Evolutionary conservation across 92 coral and sea anemone species (phyloP).

Genomic region (Siderastrea radians): DNA sequence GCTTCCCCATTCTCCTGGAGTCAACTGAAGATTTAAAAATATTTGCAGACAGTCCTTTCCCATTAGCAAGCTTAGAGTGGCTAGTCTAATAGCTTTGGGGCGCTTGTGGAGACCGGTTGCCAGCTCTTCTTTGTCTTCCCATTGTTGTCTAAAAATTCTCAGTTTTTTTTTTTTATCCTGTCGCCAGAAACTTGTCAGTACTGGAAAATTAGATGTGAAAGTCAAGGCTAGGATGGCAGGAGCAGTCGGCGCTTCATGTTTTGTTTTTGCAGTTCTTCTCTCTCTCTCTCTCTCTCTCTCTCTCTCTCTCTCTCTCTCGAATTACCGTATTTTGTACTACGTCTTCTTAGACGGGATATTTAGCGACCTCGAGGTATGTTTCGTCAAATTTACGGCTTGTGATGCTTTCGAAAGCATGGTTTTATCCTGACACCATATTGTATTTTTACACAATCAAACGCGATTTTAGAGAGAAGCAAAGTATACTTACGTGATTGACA

Average conservation of each 20-base stretch:
- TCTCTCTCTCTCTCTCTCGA: no score
- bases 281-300: no score
- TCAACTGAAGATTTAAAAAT: constrained; percentile 38
- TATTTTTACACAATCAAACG: background rate
- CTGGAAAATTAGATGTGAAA: constrained; percentile 32
- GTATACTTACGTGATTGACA: background rate
- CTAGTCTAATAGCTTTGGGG: constrained; percentile 40
- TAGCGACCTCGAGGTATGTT: background rate
- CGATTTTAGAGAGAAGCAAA: background rate
- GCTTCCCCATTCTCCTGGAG: constrained; percentile 27
- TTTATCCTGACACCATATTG: background rate
- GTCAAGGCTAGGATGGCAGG: background rate
- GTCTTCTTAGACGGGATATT: background rate
- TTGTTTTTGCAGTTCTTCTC: no score
- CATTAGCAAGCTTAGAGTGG: constrained; percentile 58
- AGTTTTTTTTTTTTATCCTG: constrained; percentile 19
- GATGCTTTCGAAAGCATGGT: background rate
- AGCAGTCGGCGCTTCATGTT: no score
- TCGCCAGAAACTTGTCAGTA: constrained; percentile 29
- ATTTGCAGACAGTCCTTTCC: constrained; percentile 67
- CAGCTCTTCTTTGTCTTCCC: constrained; percentile 23
- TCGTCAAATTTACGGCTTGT: background rate
- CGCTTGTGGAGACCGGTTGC: constrained; percentile 45
- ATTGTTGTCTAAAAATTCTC: constrained; percentile 6
- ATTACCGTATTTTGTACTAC: background rate